Base-by-base conservation (phyloP, 2,797 vertebrate genomes). In the Limnodromus scolopaceus region DNA sequence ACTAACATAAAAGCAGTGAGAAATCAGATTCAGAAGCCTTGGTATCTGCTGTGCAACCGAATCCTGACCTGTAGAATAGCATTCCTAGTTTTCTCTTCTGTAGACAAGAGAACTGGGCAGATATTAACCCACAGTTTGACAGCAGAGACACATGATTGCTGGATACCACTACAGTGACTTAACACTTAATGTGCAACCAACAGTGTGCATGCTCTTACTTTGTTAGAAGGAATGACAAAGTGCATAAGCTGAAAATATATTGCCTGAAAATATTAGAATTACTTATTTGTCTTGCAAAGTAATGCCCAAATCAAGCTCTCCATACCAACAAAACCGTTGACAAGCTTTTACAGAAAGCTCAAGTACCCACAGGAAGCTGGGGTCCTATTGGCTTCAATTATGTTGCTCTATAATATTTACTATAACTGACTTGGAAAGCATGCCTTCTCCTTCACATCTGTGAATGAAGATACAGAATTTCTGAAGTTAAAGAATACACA, bases 21-120 rank as follows among this genome's bases (percentile, higher is more conserved):
- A 82, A 94, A 87, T 72, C 74, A 87, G 30, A 95, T 46, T 92
- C 77, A 93, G 51, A 66, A 64, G 68, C 39, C 55, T 72, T 65
- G 41, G 24, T 78, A 72, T 66, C 43, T 87, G 41, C 78, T 91
- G 32, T 54, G 61, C 60, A 83, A 76, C 61, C 46, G 72, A 90
- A 93, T 72, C 10, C 16, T 51, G 69, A 86, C 63, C 61, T 7
- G n/a, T 20, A 66, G 27, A 92, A 81, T 45, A 84, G 45, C 41
- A 78, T 43, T 92, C 80, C 53, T 39, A 77, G 25, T 65, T 92
- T 34, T 53, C 25, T 68, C 57, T 90, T 77, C 87, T 61, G 25
- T 23, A 69, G 71, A 70, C 30, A 74, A 70, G 43, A 72, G 30
- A 74, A 84, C 1, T 64, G 48, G 18, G 34, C 27, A 43, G 46